Evolutionary conservation across 2,113 vertebrate genomes (phyloP).

Genomic region (Etheostoma spectabile): DNA sequence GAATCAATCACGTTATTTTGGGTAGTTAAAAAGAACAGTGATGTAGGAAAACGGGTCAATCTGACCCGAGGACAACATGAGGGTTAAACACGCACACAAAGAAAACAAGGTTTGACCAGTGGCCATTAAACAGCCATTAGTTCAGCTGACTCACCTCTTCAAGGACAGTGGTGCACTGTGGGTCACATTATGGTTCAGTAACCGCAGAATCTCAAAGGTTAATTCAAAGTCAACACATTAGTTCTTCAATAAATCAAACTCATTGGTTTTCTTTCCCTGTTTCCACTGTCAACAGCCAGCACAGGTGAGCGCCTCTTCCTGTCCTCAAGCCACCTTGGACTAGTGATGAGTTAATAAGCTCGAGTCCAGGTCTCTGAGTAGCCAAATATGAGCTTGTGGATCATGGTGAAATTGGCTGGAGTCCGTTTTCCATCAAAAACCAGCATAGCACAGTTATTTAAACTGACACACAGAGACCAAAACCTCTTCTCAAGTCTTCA

Average conservation of each 20-base stretch:
- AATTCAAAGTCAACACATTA: conserved; percentile 59
- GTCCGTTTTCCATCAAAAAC: conserved; percentile 36
- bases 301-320: conserved; percentile 10
- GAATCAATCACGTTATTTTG: too few relatives aligned
- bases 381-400: conserved; percentile 33
- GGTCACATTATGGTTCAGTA: conserved; percentile 48
- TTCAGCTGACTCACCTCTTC: conserved; percentile 57
- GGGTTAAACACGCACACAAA: background rate
- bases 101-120: conserved; percentile 30
- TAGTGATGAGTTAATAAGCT: conserved; percentile 43
- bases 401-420: conserved; percentile 42
- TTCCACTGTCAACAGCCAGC: conserved; percentile 19
- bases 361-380: conserved; percentile 32
- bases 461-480: too few relatives aligned
- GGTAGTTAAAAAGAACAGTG: too few relatives aligned
- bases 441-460: background rate
- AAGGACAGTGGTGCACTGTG: conserved; percentile 21
- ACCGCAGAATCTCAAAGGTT: conserved; percentile 57
- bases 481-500: too few relatives aligned
- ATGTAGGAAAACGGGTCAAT: too few relatives aligned
- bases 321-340: conserved; percentile 35
- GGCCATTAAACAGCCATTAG: conserved; percentile 48
- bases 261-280: conserved; percentile 21
- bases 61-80: too few relatives aligned
- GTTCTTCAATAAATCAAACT: conserved; percentile 58